Evolutionary conservation across 2,888 invertebrate genomes (phyloP).

Genomic region (Sclerodermus sp.): DNA sequence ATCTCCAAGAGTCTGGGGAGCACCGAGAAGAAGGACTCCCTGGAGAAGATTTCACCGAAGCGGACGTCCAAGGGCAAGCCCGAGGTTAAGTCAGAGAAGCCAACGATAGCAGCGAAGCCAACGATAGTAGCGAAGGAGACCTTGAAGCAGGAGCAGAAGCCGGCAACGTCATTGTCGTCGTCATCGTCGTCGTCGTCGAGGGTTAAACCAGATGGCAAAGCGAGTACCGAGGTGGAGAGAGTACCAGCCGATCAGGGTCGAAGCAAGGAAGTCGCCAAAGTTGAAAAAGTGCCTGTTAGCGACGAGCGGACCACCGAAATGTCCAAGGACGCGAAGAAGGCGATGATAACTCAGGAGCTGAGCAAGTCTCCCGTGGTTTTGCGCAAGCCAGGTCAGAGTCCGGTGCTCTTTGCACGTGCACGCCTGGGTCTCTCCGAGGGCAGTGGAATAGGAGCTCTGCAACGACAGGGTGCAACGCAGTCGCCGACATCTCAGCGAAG

Average conservation of each 20-base stretch:
- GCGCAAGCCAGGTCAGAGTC: constrained; percentile 74
- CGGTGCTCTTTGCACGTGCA: constrained; percentile 78
- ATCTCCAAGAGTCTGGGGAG: constrained; percentile 53
- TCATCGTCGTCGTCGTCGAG: constrained; percentile 33
- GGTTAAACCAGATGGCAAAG: constrained; percentile 35
- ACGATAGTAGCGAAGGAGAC: constrained; percentile 60
- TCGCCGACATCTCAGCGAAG: constrained; percentile 76
- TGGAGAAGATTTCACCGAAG: constrained; percentile 51
- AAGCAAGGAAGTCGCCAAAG: constrained; percentile 48
- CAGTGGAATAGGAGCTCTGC: constrained; percentile 73
- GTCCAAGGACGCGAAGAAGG: constrained; percentile 40
- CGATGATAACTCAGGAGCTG: constrained; percentile 60
- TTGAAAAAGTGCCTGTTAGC: constrained; percentile 60
- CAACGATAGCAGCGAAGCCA: no score
- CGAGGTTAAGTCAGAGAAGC: constrained; percentile 13
- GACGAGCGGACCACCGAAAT: constrained; percentile 1
- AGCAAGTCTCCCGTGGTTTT: constrained; percentile 69
- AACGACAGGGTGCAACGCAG: constrained; percentile 75
- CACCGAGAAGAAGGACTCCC: constrained; percentile 48
- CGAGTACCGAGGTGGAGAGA: constrained; percentile 52
- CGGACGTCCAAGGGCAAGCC: constrained; percentile 26
- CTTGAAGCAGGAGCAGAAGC: constrained; percentile 30
- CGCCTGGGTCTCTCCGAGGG: constrained; percentile 82
- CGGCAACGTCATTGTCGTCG: constrained; percentile 55
- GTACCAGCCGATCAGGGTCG: constrained; percentile 10